A percentile compares a stretch with the other conserved stretches of the same genome.
Evolutionary conservation across 1,140 invertebrate species (phyloP).

Genomic region (Laupala kohalensis): DNA sequence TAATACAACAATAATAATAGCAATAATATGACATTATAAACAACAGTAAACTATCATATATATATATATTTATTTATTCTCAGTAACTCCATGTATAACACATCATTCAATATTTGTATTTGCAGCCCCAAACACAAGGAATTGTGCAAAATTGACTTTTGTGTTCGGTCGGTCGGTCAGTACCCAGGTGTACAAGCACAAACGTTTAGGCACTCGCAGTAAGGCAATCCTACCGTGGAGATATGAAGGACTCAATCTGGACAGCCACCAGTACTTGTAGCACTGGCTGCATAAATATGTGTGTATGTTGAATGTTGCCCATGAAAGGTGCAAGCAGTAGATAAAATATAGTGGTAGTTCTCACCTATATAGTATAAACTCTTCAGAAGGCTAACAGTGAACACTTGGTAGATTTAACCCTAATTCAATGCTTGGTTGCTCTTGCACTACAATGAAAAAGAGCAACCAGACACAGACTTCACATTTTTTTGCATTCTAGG

Average conservation of each 20-base stretch:
- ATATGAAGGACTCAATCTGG: constrained; percentile 13
- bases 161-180: constrained; percentile 10
- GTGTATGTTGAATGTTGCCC: not conserved
- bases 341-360: constrained; percentile 9
- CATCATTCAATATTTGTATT: not conserved
- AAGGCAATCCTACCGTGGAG: constrained; percentile 15
- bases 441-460: not conserved
- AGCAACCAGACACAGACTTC: not conserved
- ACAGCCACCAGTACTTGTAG: constrained; percentile 1
- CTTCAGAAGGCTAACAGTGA: constrained; percentile 13
- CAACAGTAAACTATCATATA: not conserved
- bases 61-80: not conserved
- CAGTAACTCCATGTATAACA: not conserved
- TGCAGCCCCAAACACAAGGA: constrained; percentile 11
- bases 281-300: not conserved
- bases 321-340: constrained; percentile 2
- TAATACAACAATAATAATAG: not conserved
- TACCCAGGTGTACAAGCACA: constrained; percentile 13
- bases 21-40: not conserved
- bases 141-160: constrained; percentile 10
- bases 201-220: constrained; percentile 13
- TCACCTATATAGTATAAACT: constrained; percentile 1
- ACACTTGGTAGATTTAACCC: constrained; percentile 10
- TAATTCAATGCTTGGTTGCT: not conserved
- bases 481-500: not conserved